Percentiles rank a stretch among this genome's conserved stretches.
phyloP scores from a whole-genome alignment of 2,888 invertebrate genomes.

The Polymixis flavicincta region DNA sequence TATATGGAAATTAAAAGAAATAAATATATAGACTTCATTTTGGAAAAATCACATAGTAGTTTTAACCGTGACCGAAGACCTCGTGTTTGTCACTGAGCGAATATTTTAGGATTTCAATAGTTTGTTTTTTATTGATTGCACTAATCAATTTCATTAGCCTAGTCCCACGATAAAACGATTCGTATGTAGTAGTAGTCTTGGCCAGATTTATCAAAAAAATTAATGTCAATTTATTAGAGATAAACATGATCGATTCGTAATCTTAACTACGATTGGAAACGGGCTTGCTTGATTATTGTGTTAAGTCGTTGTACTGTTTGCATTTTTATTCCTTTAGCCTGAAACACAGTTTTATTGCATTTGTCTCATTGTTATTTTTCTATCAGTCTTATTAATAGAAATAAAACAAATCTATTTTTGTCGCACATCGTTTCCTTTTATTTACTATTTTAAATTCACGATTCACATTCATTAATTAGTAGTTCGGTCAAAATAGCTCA shows the following conservation, averaged over 20 bases:
- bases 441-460: no score
- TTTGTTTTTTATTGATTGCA: slow-evolving; percentile 7
- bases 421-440: not conserved
- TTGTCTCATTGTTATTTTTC: not conserved
- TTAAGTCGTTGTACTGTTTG: not conserved
- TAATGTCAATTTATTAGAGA: not conserved
- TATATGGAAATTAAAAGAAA: slow-evolving; percentile 36
- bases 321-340: not conserved
- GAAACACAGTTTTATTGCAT: not conserved
- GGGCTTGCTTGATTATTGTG: not conserved
- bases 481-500: no score
- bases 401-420: not conserved
- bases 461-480: no score
- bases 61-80: not conserved
- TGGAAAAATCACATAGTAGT: slow-evolving; percentile 22
- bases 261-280: not conserved
- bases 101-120: slow-evolving; percentile 2
- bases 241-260: not conserved
- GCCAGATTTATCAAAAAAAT: slow-evolving; percentile 36
- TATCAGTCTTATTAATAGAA: not conserved
- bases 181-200: not conserved
- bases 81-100: slow-evolving; percentile 9
- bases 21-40: slow-evolving; percentile 31
- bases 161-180: slow-evolving; percentile 29
- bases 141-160: slow-evolving; percentile 19